phyloP scores from a whole-genome alignment of 2,113 vertebrate species.

The Sorex araneus region DNA sequence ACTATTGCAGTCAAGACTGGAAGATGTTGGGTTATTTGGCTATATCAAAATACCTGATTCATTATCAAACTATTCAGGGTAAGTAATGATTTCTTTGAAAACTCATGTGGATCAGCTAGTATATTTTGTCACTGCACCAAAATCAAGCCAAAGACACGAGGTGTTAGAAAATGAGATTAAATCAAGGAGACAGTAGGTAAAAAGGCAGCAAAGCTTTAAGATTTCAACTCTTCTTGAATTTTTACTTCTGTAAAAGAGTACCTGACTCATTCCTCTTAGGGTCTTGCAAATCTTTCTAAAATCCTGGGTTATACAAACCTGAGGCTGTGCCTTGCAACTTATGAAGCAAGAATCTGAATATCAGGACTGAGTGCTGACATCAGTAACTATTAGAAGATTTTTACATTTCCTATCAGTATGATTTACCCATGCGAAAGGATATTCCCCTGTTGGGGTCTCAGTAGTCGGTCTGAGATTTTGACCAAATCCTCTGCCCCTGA shows the following conservation, averaged over 20 bases:
- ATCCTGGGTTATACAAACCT: neutral
- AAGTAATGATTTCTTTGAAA: constrained; percentile 6
- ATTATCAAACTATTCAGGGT: neutral
- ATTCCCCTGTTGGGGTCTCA: too few species aligned
- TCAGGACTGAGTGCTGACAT: neutral
- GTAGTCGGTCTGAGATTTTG: too few species aligned
- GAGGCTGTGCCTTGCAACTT: neutral
- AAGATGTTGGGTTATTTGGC: neutral
- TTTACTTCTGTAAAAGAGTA: neutral
- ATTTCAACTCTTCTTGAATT: constrained; percentile 18
- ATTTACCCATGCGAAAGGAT: neutral
- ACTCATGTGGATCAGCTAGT: neutral
- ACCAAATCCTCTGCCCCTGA: too few species aligned
- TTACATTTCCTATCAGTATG: neutral
- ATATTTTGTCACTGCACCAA: neutral
- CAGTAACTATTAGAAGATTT: neutral
- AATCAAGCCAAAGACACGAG: neutral
- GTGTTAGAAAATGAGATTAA: constrained; percentile 1
- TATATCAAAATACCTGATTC: neutral
- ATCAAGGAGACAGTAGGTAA: neutral
- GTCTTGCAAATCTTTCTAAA: neutral
- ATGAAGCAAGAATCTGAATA: neutral
- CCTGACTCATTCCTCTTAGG: neutral
- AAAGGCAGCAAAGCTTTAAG: neutral
- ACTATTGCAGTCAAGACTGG: too few species aligned